Evolutionary conservation across 2,113 vertebrate genomes (phyloP).

Genomic region (Lethenteron camtschaticum): DNA sequence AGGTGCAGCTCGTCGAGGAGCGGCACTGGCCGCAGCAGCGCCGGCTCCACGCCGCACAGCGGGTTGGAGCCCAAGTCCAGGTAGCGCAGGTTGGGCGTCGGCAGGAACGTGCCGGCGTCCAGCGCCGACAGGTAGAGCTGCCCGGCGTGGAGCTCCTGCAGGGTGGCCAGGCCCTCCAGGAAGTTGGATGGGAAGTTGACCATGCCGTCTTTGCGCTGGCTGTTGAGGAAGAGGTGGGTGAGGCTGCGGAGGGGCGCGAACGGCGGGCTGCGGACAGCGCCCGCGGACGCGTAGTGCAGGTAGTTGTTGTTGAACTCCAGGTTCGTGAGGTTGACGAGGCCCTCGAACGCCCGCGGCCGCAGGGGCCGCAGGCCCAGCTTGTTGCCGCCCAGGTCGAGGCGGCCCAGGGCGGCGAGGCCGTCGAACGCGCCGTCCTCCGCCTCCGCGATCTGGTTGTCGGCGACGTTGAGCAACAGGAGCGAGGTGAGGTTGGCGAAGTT

Average conservation of each 20-base stretch:
- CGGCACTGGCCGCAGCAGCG: conserved; percentile 18
- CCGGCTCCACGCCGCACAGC: conserved; percentile 11
- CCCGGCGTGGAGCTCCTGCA: conserved; percentile 15
- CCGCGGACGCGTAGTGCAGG: conserved; percentile 12
- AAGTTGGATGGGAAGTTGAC: conserved; percentile 18
- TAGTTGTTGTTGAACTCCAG: conserved; percentile 20
- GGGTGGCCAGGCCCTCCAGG: conserved; percentile 24
- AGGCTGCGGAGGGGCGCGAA: conserved; percentile 21
- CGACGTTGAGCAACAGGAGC: conserved; percentile 17
- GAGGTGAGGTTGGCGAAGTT: conserved; percentile 14
- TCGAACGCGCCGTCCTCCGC: conserved; percentile 16
- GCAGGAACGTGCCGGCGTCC: conserved; percentile 16
- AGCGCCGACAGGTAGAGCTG: conserved; percentile 14
- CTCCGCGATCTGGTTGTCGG: conserved; percentile 16
- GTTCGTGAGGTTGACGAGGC: conserved; percentile 16
- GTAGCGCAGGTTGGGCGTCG: conserved; percentile 17
- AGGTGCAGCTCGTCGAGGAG: conserved; percentile 21
- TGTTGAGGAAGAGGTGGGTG: conserved; percentile 13
- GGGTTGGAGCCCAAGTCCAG: conserved; percentile 25
- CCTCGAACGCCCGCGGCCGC: conserved; percentile 10
- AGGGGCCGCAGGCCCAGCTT: conserved; percentile 8
- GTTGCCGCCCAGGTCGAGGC: conserved; percentile 17
- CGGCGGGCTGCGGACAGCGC: conserved; percentile 11
- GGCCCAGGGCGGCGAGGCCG: conserved; percentile 15
- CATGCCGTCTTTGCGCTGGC: conserved; percentile 15